These are phyloP conservation scores for Siniperca chuatsi DNA, from an alignment of 2,113 vertebrate genomes.

Conservation along the genomic window DNA sequence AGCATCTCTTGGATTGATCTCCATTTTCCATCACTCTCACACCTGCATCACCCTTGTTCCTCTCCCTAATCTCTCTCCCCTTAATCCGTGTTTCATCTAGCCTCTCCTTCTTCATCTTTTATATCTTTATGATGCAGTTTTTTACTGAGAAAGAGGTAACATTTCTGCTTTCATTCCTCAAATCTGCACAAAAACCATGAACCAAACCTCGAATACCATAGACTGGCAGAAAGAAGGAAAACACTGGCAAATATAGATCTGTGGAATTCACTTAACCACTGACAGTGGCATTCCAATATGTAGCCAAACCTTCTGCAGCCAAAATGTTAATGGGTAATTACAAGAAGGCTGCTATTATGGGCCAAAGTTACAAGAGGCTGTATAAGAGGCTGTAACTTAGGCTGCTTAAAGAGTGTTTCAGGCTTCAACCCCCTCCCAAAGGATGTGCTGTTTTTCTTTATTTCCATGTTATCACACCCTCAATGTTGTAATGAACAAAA, in stretches of 20 bases:
- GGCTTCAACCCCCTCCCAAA: constrained; percentile 21
- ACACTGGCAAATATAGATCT: constrained; percentile 53
- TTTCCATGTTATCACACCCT: constrained; percentile 41
- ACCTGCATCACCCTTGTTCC: constrained; percentile 6
- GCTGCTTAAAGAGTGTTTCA: constrained; percentile 19
- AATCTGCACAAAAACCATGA: constrained; percentile 32
- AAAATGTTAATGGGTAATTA: constrained; percentile 64
- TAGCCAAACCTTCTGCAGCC: constrained; percentile 48
- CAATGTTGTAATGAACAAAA: constrained; percentile 45
- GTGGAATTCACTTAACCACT: constrained; percentile 54
- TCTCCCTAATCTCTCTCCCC: not conserved
- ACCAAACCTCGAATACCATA: constrained; percentile 49
- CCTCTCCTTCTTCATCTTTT: not conserved
- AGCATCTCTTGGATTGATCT: constrained; percentile 9
- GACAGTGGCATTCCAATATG: constrained; percentile 58
- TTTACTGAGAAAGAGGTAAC: not conserved
- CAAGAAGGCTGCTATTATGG: constrained; percentile 47
- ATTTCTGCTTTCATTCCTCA: constrained; percentile 30
- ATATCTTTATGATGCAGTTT: not conserved
- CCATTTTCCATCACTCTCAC: not conserved
- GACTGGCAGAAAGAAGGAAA: constrained; percentile 33
- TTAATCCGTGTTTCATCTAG: not conserved
- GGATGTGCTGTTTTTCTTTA: constrained; percentile 25
- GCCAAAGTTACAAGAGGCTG: constrained; percentile 50
- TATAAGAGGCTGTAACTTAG: constrained; percentile 27